These are phyloP conservation scores for Lycodopsis pacificus DNA, from an alignment of 2,797 vertebrate species.

Conservation along the genomic window DNA sequence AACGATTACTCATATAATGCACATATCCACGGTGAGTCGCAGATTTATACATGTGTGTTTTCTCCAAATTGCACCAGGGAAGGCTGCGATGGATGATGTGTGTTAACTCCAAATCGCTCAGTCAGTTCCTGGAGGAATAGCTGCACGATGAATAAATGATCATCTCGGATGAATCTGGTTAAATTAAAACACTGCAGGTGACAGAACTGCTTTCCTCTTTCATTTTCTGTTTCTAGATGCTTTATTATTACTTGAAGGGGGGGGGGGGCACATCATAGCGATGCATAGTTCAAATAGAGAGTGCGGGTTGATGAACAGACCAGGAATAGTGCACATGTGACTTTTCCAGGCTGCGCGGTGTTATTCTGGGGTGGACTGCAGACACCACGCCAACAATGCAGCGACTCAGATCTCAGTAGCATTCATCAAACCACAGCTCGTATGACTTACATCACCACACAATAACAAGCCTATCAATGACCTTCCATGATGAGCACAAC, in stretches of 20 bases:
- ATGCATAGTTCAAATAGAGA: slow-evolving; percentile 40
- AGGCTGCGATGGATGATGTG: not conserved
- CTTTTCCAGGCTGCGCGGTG: slow-evolving; percentile 4
- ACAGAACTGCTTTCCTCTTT: not conserved
- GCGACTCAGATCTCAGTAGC: not conserved
- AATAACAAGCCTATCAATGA: not conserved
- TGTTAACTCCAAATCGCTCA: slow-evolving; percentile 1
- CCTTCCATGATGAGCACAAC: slow-evolving; percentile 6
- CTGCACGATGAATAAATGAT: slow-evolving; percentile 22
- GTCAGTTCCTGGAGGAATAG: slow-evolving; percentile 12
- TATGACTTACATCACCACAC: slow-evolving; percentile 13
- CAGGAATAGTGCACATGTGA: slow-evolving; percentile 14
- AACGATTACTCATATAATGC: not conserved
- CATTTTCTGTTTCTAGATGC: not conserved
- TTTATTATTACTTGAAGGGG: not conserved
- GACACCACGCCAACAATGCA: not conserved
- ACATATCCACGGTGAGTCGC: not conserved
- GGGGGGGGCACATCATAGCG: not conserved
- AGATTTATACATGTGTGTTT: not conserved
- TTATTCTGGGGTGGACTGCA: slow-evolving; percentile 25
- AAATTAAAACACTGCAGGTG: slow-evolving; percentile 13
- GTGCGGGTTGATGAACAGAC: slow-evolving; percentile 15
- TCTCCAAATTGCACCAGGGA: not conserved
- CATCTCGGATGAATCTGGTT: slow-evolving; percentile 18
- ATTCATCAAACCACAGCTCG: not conserved